Evolutionary conservation across 2,113 vertebrate species (phyloP).

Genomic region (Catharus bicknelli): DNA sequence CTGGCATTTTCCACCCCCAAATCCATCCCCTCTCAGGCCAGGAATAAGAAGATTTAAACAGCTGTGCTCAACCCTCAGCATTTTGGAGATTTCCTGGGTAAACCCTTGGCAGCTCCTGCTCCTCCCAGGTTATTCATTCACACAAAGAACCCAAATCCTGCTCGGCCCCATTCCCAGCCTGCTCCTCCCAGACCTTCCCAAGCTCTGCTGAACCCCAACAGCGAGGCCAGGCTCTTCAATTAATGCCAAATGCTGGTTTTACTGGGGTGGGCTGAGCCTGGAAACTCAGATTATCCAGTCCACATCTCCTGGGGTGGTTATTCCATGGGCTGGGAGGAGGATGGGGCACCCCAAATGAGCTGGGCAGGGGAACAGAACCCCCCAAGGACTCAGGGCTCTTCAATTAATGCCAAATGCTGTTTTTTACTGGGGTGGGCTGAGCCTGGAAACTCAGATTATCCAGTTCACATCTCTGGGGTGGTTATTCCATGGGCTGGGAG

Average conservation of each 20-base stretch:
- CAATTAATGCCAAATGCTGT: too few species aligned
- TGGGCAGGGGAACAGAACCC: too few species aligned
- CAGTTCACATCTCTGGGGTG: too few species aligned
- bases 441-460: too few species aligned
- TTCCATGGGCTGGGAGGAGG: neutral
- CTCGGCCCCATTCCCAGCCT: neutral
- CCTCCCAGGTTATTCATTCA: neutral
- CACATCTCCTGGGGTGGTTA: accelerated
- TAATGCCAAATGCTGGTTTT: accelerated
- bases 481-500: too few species aligned
- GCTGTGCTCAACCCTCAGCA: accelerated
- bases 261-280: accelerated
- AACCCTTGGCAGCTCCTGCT: neutral
- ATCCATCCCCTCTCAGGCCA: accelerated
- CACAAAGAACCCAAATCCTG: neutral
- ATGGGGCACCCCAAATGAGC: neutral
- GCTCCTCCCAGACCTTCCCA: accelerated
- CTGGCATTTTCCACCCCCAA: neutral
- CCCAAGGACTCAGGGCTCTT: too few species aligned
- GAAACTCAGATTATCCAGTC: accelerated
- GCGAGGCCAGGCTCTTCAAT: accelerated
- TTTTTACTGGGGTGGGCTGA: too few species aligned
- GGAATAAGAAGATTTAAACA: neutral
- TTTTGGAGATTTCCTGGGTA: neutral
- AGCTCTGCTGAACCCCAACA: accelerated